These are phyloP conservation scores for Linurgus olivaceus DNA, from an alignment of 2,797 vertebrate genomes.

Conservation along the genomic window DNA sequence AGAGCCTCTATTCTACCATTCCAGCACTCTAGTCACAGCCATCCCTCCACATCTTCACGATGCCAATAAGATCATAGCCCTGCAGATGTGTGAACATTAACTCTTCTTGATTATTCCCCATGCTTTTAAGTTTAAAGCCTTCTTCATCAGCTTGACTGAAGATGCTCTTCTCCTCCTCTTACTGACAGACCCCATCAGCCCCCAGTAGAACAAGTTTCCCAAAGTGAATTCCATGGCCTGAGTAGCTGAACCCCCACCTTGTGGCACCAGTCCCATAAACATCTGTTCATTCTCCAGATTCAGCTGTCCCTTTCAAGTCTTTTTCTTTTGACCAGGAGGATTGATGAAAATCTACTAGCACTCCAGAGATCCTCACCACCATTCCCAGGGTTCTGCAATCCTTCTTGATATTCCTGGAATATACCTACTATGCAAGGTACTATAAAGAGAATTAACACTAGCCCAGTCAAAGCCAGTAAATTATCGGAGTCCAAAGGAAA, in stretches of 20 bases:
- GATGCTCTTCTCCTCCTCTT: background rate
- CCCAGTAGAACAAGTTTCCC: background rate
- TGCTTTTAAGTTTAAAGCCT: background rate
- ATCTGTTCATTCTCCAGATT: background rate
- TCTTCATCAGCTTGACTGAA: background rate
- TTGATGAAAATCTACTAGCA: background rate
- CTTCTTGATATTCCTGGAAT: background rate
- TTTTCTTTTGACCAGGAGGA: background rate
- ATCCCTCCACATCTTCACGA: background rate
- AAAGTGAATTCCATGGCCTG: background rate
- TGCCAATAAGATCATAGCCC: background rate
- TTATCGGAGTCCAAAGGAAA: background rate
- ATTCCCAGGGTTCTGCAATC: background rate
- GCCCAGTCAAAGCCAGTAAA: background rate
- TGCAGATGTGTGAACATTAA: background rate
- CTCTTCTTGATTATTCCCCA: background rate
- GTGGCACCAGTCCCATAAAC: too few relatives aligned
- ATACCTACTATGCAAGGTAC: background rate
- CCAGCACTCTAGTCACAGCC: background rate
- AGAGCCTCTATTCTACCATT: background rate
- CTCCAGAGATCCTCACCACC: background rate
- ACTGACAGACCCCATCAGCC: too few relatives aligned
- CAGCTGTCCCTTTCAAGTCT: background rate
- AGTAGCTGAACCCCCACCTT: background rate
- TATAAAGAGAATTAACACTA: background rate